These are phyloP conservation scores for Himantopus leucocephalus DNA, from an alignment of 2,113 vertebrate species.

Conservation along the genomic window DNA sequence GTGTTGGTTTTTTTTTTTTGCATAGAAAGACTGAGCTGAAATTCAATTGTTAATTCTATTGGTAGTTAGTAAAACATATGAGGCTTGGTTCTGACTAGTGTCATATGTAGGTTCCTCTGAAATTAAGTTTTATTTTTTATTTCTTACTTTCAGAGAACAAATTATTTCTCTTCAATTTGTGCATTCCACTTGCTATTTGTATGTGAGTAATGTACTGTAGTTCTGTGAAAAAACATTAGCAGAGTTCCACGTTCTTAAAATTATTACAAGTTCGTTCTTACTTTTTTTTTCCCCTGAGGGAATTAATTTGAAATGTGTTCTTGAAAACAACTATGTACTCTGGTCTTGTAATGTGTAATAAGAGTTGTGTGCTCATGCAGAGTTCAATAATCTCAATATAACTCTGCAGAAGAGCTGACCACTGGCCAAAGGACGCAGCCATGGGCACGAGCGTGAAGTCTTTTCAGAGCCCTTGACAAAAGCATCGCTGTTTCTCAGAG, in stretches of 20 bases:
- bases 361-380: neutral
- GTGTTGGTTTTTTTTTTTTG: neutral
- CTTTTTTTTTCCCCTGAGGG: neutral
- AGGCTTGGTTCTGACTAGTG: neutral
- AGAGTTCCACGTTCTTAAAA: neutral
- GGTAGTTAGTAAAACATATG: neutral
- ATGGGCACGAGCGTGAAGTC: neutral
- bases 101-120: neutral
- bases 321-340: neutral
- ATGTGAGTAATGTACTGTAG: neutral
- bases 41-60: neutral
- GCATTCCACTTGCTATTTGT: neutral
- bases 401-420: neutral
- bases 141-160: neutral
- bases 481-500: neutral
- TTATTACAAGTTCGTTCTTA: neutral
- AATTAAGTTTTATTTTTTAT: neutral
- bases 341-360: neutral
- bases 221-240: neutral
- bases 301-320: neutral
- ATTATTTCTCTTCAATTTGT: neutral
- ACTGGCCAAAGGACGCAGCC: neutral
- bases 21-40: neutral
- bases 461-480: neutral
- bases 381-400: neutral